Evolutionary conservation across 2,797 vertebrate species (phyloP), one percentile per base, ranked within the genome.

Genomic region (Salarias fasciatus): DNA sequence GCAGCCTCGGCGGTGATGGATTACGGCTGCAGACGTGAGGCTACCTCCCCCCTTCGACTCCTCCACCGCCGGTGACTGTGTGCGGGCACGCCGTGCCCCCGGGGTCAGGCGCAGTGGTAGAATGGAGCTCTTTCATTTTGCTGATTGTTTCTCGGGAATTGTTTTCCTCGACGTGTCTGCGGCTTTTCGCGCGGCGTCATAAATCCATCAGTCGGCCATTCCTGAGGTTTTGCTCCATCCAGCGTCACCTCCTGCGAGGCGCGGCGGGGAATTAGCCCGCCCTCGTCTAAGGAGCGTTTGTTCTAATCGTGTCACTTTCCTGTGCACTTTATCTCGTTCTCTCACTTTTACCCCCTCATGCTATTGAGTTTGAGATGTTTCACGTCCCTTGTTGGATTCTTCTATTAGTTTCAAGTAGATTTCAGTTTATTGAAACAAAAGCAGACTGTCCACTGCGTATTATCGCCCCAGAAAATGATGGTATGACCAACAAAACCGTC

Each of bases 71-170:
- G 56, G 58, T 71, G 67, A 40, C 44, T 78, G 69, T 69, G 77
- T 75, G 83, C 56, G 72, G 76, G 79, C 75, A 64, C 60, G 68
- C 68, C 2, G 47, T 11, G 24, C 47, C 70, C 86, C 79, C 38
- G 38, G 3, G 67, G 83, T 81, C 52, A 72, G 65, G 53, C 29
- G 4, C 42, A 6, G 28, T 53, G 67, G 71, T 75, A n/a, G 69
- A 76, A 76, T 53, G n/a, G 55, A 62, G 53, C 62, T 76, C 75
- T 82, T 63, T 83, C 75, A 80, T 84, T 84, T 77, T 5, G 40
- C 65, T 79, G 74, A 86, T 83, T 67, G 52, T 86, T 82, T 83
- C 77, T 71, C 80, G 37, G 77, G 86, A 85, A 81, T 79, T 86
- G 78, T 87, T 81, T 85, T 83, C 79, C 64, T 66, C 62, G 8